phyloP scores from a whole-genome alignment of 2,797 vertebrate genomes.

The Chrosomus eos region DNA sequence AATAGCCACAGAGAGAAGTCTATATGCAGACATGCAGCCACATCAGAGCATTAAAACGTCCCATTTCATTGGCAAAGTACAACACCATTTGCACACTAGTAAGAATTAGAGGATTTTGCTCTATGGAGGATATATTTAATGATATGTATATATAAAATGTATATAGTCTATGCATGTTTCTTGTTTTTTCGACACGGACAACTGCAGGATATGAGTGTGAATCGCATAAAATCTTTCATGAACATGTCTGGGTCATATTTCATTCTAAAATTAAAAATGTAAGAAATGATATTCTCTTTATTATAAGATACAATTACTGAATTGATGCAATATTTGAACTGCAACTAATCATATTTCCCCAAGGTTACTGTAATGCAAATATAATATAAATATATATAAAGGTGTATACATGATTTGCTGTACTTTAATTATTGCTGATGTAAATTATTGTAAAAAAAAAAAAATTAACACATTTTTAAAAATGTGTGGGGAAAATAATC shows the following conservation, averaged over 20 bases:
- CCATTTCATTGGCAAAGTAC: not conserved
- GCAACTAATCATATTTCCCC: too few relatives aligned
- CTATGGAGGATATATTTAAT: not conserved
- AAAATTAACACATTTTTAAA: too few relatives aligned
- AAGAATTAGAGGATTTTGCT: not conserved
- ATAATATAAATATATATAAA: not conserved
- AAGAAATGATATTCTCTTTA: not conserved
- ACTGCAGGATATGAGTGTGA: not conserved
- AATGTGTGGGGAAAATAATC: not conserved
- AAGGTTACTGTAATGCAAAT: not conserved
- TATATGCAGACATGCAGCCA: not conserved
- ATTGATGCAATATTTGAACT: not conserved
- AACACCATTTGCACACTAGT: not conserved
- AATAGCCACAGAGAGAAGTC: not conserved
- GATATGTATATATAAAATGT: not conserved
- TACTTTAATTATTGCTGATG: not conserved
- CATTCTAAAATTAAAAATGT: not conserved
- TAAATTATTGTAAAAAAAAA: not conserved
- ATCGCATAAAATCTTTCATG: not conserved
- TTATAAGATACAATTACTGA: not conserved
- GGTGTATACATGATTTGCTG: not conserved
- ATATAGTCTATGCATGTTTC: not conserved
- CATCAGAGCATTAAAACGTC: not conserved
- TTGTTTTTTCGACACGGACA: not conserved
- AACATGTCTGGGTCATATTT: not conserved